Conservation (phyloP, 2,888 invertebrate genomes). For the Gryllus longicercus region DNA sequence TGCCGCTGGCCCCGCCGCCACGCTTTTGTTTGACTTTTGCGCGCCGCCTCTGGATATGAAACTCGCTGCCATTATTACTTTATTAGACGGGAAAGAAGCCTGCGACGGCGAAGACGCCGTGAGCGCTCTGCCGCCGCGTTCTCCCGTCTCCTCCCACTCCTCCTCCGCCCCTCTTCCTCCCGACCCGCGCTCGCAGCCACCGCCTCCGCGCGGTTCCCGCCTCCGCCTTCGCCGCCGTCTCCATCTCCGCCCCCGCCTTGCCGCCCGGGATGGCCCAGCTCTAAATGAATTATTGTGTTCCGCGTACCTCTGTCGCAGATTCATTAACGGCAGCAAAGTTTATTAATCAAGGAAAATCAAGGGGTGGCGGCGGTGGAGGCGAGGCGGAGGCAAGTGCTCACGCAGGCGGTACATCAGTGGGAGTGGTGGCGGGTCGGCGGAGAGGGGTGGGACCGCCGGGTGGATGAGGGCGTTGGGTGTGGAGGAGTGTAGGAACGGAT, state of each 20-base stretch:
- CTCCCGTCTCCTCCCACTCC: not conserved
- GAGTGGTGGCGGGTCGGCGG: not conserved
- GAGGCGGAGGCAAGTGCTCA: not conserved
- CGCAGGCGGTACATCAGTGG: not conserved
- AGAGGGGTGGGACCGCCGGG: not conserved
- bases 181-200: not conserved
- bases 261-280: not conserved
- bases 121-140: not conserved
- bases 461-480: too few relatives aligned
- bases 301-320: conserved; percentile 17
- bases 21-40: conserved; percentile 1
- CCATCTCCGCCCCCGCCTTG: not conserved
- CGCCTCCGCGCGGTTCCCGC: not conserved
- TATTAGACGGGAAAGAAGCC: conserved; percentile 17
- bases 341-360: conserved; percentile 17
- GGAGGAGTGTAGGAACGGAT: not conserved
- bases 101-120: not conserved
- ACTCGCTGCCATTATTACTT: conserved; percentile 17
- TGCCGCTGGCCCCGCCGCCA: not conserved
- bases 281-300: conserved; percentile 17
- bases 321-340: conserved; percentile 11
- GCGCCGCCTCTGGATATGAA: conserved; percentile 4
- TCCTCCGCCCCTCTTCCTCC: not conserved
- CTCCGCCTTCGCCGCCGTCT: not conserved
- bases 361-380: not conserved